phyloP scores from a whole-genome alignment of 2,797 vertebrate species.

The Gallirallus australis region DNA sequence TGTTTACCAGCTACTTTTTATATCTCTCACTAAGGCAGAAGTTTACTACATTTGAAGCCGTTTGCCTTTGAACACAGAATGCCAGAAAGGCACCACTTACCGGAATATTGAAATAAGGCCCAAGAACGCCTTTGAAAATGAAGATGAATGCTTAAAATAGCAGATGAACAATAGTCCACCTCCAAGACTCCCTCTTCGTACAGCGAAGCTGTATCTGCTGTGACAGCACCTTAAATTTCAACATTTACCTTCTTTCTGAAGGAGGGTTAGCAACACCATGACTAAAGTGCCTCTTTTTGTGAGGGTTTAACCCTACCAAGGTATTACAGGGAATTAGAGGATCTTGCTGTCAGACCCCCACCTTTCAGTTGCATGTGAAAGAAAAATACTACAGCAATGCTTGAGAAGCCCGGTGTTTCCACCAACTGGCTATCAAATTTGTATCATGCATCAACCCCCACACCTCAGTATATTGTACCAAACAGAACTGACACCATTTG shows the following conservation, averaged over 20 bases:
- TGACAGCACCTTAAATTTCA: background rate
- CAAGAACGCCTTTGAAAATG: background rate
- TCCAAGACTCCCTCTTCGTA: background rate
- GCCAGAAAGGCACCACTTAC: background rate
- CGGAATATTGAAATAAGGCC: background rate
- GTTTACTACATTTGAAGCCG: background rate
- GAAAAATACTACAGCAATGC: background rate
- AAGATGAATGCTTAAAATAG: background rate
- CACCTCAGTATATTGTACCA: background rate
- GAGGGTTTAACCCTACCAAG: background rate
- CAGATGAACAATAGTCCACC: background rate
- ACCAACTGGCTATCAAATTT: background rate
- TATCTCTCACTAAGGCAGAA: background rate
- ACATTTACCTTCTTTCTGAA: background rate
- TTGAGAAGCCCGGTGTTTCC: background rate
- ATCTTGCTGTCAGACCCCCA: background rate
- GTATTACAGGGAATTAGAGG: background rate
- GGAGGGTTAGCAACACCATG: background rate
- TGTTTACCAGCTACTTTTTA: background rate
- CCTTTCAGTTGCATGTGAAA: background rate
- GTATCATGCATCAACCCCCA: background rate
- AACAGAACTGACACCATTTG: background rate
- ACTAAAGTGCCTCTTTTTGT: background rate
- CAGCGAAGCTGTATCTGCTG: background rate
- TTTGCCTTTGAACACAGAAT: background rate